Evolutionary conservation across 2,888 invertebrate genomes (phyloP).

Genomic region (Norana najaformis): DNA sequence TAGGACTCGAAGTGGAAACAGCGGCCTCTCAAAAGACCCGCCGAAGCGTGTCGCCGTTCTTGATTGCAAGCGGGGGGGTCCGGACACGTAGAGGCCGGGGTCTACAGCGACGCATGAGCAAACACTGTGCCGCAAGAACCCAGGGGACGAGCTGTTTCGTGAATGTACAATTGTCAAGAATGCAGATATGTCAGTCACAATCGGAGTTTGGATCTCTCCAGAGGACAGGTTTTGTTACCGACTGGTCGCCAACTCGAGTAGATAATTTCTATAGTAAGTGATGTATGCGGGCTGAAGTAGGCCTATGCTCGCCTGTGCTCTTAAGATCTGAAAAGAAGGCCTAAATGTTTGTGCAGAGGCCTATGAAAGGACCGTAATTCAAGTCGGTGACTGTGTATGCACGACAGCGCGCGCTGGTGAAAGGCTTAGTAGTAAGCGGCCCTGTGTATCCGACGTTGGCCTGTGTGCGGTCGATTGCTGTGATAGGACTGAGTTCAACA

Average conservation of each 20-base stretch:
- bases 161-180: too few species aligned
- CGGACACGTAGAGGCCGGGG: not conserved
- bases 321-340: not conserved
- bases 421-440: not conserved
- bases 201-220: not conserved
- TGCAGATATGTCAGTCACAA: not conserved
- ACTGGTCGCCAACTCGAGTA: conserved; percentile 5
- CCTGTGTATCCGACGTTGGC: not conserved
- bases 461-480: not conserved
- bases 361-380: not conserved
- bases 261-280: not conserved
- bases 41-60: not conserved
- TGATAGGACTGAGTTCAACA: not conserved
- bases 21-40: not conserved
- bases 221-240: not conserved
- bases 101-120: not conserved
- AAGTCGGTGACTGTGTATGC: not conserved
- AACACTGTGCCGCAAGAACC: not conserved
- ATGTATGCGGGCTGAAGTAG: not conserved
- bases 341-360: not conserved
- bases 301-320: not conserved
- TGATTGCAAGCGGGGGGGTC: not conserved
- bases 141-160: not conserved
- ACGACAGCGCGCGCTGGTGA: not conserved
- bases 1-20: not conserved